phyloP scores from a whole-genome alignment of 2,797 vertebrate genomes.

The Setipinna tenuifilis region DNA sequence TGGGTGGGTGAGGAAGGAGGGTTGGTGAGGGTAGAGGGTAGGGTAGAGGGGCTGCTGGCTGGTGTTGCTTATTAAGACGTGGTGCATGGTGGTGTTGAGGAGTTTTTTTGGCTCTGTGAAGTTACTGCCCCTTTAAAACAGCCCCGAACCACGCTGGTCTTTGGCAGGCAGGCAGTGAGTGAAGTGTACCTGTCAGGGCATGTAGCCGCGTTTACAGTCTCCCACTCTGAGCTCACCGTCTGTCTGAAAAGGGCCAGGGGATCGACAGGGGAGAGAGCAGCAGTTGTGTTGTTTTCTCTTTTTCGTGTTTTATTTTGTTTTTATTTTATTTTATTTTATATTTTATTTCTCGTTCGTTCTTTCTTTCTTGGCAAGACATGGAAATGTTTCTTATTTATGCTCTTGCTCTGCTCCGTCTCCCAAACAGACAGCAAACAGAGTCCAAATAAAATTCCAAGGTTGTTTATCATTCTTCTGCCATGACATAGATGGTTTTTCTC shows the following conservation, averaged over 20 bases:
- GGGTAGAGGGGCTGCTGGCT: neutral
- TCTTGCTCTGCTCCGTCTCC: slow-evolving; percentile 32
- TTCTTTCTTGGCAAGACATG: neutral
- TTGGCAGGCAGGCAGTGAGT: slow-evolving; percentile 20
- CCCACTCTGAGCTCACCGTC: slow-evolving; percentile 9
- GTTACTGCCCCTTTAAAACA: slow-evolving; percentile 35
- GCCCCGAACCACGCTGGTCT: slow-evolving; percentile 10
- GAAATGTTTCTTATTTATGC: slow-evolving; percentile 41
- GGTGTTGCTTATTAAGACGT: no score
- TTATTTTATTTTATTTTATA: slow-evolving; percentile 4
- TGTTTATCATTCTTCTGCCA: slow-evolving; percentile 54
- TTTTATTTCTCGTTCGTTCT: neutral
- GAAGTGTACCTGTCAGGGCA: slow-evolving; percentile 55
- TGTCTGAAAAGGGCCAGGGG: neutral
- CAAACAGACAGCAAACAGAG: slow-evolving; percentile 26
- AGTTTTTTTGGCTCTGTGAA: neutral
- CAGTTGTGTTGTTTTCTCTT: neutral
- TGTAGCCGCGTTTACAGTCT: slow-evolving; percentile 29
- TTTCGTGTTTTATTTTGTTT: neutral
- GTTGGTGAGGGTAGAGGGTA: neutral
- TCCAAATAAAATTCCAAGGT: slow-evolving; percentile 43
- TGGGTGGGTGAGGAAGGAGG: no score
- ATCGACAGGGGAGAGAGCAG: neutral
- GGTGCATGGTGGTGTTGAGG: no score
- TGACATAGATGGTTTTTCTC: slow-evolving; percentile 41